Evolutionary conservation across 2,113 vertebrate genomes (phyloP), one percentile per base, ranked within the genome.

Genomic region (Todiramphus chloris): DNA sequence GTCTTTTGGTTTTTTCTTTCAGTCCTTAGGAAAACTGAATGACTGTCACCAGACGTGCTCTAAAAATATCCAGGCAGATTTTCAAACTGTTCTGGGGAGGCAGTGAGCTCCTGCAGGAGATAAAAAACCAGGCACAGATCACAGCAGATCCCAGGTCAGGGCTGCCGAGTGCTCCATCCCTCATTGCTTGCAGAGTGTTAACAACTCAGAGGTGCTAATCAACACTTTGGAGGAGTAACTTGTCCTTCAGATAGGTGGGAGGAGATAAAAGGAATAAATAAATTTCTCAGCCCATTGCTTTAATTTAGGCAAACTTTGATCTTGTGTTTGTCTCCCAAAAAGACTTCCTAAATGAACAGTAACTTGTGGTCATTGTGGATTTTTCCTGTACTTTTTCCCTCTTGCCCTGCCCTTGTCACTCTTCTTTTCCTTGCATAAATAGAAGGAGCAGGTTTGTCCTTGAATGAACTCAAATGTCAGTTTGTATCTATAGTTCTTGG

Each of bases 31-130:
- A 95, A 93, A 88, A 58, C 55, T 70, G 46, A 66, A 25, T 79
- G 27, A 76, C 58, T 94, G 62, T 79, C 72, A 90, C 70, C 73
- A 96, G 23, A 68, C 15, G 82, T 62, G 33, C 17, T 86, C 88
- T 94, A 95, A 95, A 96, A 97, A 94, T 95, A 96, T 19, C 51
- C 35, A 83, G 68, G 56, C 78, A 89, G 74, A 64, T 83, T 77
- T 94, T 51, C 2, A 4, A 39, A 55, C 69, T 85, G 37, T 70
- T 88, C 59, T 19, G 18, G 70, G 81, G 12, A 92, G n/a, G 20
- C 77, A 89, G n/a, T 31, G 91, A 89, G 27, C 16, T 80, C 16
- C 70, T 59, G 51, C 37, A 69, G 91, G 77, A 95, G 56, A 41
- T 46, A 72, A 88, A 41, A 89, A 91, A 81, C 62, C 50, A 64